These are phyloP conservation scores for Antennarius maculatus DNA, from an alignment of 2,797 vertebrate genomes.

Conservation along the genomic window DNA sequence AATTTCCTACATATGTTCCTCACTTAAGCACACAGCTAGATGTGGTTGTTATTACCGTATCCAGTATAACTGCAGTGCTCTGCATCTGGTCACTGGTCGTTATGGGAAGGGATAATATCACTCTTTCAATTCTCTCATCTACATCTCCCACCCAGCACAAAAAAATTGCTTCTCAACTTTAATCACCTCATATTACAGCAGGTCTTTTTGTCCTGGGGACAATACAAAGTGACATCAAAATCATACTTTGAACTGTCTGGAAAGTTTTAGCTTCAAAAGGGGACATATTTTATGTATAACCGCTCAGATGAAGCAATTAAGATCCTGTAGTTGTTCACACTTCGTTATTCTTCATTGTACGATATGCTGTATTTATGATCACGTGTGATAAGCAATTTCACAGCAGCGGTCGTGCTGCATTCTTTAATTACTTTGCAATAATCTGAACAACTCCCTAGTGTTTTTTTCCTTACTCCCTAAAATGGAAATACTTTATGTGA, in stretches of 20 bases:
- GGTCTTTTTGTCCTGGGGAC: conserved; percentile 28
- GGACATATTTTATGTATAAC: background rate
- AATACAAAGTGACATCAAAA: conserved; percentile 37
- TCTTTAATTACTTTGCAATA: conserved; percentile 42
- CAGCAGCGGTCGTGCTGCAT: conserved; percentile 5
- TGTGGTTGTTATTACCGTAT: background rate
- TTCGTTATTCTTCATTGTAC: conserved; percentile 14
- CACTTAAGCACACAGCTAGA: too few relatives aligned
- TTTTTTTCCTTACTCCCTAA: conserved; percentile 7
- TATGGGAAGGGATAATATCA: conserved; percentile 35
- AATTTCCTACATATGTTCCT: too few relatives aligned
- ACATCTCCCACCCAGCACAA: conserved; percentile 36
- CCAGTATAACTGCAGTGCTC: conserved; percentile 3
- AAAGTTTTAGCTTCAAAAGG: conserved; percentile 21
- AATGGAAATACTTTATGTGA: conserved; percentile 1
- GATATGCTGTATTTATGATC: conserved; percentile 13
- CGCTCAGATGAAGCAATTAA: conserved; percentile 15
- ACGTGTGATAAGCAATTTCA: conserved; percentile 29
- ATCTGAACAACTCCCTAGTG: conserved; percentile 5
- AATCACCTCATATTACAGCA: conserved; percentile 30
- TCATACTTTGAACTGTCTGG: conserved; percentile 25
- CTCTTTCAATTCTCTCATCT: conserved; percentile 45
- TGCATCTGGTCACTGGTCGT: conserved; percentile 40
- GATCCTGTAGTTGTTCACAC: conserved; percentile 13
- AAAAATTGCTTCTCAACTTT: conserved; percentile 47